Conservation (phyloP, 2,797 vertebrate species). For the Ficedula albicollis region DNA sequence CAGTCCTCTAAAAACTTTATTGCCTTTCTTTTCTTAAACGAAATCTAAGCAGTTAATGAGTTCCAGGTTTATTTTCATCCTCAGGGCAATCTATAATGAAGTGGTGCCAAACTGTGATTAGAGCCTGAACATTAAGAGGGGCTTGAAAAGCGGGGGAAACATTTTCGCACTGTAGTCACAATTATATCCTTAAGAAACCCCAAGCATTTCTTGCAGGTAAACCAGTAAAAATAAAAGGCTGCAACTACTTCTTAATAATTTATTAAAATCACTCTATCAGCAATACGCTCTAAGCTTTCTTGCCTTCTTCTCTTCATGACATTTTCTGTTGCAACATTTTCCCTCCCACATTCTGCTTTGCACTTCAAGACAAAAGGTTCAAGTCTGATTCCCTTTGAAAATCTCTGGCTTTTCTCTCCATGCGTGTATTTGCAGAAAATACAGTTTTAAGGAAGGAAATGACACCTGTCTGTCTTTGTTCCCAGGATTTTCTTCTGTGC, state of each 20-base stretch:
- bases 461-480: neutral
- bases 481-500: slow-evolving; percentile 19
- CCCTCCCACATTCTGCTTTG: neutral
- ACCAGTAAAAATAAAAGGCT: neutral
- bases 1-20: neutral
- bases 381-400: neutral
- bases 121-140: neutral
- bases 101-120: neutral
- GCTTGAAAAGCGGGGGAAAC: neutral
- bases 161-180: neutral
- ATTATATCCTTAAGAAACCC: neutral
- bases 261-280: neutral
- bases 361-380: neutral
- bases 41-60: neutral
- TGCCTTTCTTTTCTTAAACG: neutral
- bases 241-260: neutral
- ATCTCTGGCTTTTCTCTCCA: fast-evolving
- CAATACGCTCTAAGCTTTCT: neutral
- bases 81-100: neutral
- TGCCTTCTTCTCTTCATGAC: neutral
- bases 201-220: neutral
- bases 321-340: neutral
- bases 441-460: neutral
- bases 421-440: neutral
- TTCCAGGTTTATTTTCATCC: neutral